Conservation (phyloP, 1,140 invertebrate genomes). For the Chironomus striatipennis region DNA sequence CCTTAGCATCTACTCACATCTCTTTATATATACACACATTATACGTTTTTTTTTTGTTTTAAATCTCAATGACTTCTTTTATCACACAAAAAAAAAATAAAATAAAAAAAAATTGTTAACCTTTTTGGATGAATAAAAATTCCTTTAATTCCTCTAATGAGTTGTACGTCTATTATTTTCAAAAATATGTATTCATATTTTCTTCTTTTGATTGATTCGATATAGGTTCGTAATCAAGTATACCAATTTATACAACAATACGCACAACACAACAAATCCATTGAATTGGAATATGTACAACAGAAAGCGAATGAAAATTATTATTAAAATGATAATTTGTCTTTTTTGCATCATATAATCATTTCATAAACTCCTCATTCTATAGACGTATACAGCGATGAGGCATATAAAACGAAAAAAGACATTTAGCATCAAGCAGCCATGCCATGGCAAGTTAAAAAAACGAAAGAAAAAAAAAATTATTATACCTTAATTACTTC, state of each 20-base stretch:
- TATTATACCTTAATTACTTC: constrained; percentile 22
- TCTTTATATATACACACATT: background rate
- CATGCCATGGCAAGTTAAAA: background rate
- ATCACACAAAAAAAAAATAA: background rate
- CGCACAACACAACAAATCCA: background rate
- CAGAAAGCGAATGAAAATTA: no score
- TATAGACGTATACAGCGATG: background rate
- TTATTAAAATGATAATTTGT: background rate
- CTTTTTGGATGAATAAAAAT: constrained; percentile 10
- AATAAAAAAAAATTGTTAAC: background rate
- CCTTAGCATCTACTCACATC: background rate
- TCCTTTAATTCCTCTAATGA: constrained; percentile 13
- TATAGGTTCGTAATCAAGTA: background rate
- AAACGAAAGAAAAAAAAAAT: background rate
- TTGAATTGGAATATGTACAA: background rate
- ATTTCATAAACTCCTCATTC: constrained; percentile 1
- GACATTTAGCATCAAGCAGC: no score
- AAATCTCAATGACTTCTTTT: constrained; percentile 9
- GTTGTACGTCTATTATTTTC: background rate
- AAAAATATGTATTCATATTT: no score
- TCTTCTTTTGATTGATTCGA: background rate
- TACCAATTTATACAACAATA: no score
- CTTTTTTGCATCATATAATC: background rate
- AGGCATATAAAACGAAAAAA: background rate
- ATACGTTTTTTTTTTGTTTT: background rate